These are phyloP conservation scores for Sebastes diaconus DNA, from an alignment of 2,797 vertebrate genomes.

Conservation along the genomic window DNA sequence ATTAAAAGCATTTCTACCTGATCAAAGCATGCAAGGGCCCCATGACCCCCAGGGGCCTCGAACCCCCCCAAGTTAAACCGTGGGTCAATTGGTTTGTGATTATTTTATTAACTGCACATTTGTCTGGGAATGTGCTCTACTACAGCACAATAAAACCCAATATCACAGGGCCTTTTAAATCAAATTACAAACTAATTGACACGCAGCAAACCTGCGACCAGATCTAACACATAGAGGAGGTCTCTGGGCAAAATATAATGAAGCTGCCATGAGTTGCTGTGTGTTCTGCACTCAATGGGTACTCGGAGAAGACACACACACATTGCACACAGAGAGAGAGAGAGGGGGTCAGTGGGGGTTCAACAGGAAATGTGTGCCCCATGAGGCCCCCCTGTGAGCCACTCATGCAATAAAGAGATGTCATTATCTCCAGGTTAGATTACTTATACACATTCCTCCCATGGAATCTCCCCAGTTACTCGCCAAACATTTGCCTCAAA, in stretches of 20 bases:
- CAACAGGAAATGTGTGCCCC: neutral
- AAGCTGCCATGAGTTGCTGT: neutral
- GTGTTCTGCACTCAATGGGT: neutral
- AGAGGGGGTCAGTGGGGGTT: neutral
- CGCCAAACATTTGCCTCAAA: neutral
- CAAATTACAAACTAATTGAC: slow-evolving; percentile 9
- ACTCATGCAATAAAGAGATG: neutral
- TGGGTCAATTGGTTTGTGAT: neutral
- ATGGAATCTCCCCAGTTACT: neutral
- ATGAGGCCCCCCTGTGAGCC: neutral
- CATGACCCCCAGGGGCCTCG: neutral
- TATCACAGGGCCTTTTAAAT: neutral
- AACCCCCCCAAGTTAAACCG: neutral
- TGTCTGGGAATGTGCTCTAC: neutral
- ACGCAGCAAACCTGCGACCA: neutral
- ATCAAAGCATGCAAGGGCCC: neutral
- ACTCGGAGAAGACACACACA: neutral
- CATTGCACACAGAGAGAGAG: neutral
- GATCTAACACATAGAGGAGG: neutral
- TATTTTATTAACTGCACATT: slow-evolving; percentile 10
- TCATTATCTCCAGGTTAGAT: neutral
- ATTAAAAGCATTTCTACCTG: too few species aligned
- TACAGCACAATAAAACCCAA: neutral
- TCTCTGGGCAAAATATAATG: neutral
- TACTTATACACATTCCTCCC: neutral